These are phyloP conservation scores for Corythoichthys haematopterus DNA, from an alignment of 2,113 vertebrate species.

Conservation along the genomic window DNA sequence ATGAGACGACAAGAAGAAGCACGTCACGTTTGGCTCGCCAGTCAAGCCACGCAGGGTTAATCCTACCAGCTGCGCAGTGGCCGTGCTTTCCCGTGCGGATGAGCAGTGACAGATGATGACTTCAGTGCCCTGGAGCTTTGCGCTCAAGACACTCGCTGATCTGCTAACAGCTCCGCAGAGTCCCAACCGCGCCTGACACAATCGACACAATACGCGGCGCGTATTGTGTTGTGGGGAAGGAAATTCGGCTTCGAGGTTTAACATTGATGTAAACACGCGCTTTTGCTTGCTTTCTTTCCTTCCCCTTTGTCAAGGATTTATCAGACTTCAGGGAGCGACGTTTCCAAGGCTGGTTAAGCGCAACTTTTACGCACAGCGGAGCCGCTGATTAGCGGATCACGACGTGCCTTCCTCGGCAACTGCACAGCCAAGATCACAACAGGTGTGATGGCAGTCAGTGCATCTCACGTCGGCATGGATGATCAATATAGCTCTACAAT, in stretches of 20 bases:
- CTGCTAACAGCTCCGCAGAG: constrained; percentile 45
- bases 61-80: constrained; percentile 44
- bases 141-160: constrained; percentile 35
- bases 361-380: constrained; percentile 61
- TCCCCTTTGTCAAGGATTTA: background rate
- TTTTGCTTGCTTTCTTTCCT: background rate
- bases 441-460: constrained; percentile 47
- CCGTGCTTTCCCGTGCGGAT: constrained; percentile 54
- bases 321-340: too few species aligned
- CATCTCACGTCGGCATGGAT: constrained; percentile 40
- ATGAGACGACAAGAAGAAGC: background rate
- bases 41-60: constrained; percentile 46
- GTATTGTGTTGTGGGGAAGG: constrained; percentile 11
- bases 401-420: constrained; percentile 15
- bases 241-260: constrained; percentile 1
- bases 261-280: background rate
- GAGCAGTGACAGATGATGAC: constrained; percentile 62
- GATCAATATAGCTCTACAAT: constrained; percentile 22
- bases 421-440: constrained; percentile 26
- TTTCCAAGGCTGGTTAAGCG: constrained; percentile 40
- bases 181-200: background rate
- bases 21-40: background rate
- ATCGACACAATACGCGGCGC: too few species aligned
- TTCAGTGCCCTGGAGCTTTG: constrained; percentile 58
- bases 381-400: constrained; percentile 18